phyloP scores from a whole-genome alignment of 37 sponge, comb jelly and placozoan genomes.

The Axinella damicornis region DNA sequence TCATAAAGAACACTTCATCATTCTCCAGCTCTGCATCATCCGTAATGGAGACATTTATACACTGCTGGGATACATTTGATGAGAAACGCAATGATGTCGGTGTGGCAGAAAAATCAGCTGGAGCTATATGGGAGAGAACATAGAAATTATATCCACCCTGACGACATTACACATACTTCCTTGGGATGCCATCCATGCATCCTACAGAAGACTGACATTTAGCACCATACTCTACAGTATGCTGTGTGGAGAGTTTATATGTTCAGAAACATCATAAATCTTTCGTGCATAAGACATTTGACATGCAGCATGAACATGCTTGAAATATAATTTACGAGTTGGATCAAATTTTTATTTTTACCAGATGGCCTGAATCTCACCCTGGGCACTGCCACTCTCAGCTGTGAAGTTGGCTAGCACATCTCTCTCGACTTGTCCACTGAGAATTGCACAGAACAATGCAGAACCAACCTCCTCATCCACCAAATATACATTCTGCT shows the following conservation, averaged over 20 bases:
- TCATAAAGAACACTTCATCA: neutral
- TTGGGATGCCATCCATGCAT: too few species aligned
- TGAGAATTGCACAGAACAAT: neutral
- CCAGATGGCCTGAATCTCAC: neutral
- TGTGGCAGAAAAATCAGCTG: neutral
- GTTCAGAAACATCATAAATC: too few species aligned
- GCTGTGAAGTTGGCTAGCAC: neutral
- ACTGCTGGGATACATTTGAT: neutral
- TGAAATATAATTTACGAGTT: too few species aligned
- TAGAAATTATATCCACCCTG: too few species aligned
- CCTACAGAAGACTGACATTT: too few species aligned
- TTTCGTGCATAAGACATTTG: too few species aligned
- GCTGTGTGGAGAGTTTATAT: too few species aligned
- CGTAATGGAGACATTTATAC: neutral
- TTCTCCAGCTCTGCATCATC: slow-evolving; percentile 8
- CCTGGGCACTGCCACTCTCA: neutral
- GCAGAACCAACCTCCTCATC: neutral
- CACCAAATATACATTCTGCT: neutral
- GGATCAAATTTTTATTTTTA: too few species aligned
- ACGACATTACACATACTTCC: too few species aligned
- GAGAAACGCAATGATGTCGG: neutral
- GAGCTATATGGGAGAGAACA: neutral
- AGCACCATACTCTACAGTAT: too few species aligned
- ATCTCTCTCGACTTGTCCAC: neutral
- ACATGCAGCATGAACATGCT: too few species aligned